A percentile compares a stretch with the other conserved stretches of the same genome.
phyloP scores from a whole-genome alignment of 2,797 vertebrate genomes.

The Siniperca scherzeri region DNA sequence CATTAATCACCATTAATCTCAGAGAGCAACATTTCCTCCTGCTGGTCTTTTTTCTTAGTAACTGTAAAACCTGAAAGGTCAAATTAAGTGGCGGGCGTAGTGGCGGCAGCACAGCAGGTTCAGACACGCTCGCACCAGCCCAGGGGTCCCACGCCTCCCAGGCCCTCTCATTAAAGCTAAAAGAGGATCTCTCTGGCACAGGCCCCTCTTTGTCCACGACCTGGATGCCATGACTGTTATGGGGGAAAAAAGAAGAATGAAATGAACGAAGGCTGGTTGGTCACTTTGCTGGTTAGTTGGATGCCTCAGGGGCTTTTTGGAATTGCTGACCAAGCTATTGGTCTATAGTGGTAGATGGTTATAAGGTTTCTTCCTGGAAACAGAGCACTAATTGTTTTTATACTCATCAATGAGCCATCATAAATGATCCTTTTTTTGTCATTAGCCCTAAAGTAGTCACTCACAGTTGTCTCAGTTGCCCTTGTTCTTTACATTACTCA shows the following conservation, averaged over 20 bases:
- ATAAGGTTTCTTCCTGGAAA: slow-evolving; percentile 60
- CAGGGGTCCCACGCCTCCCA: slow-evolving; percentile 81
- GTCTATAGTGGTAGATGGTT: slow-evolving; percentile 46
- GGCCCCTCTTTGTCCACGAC: slow-evolving; percentile 81
- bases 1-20: slow-evolving; percentile 13
- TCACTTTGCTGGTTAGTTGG: slow-evolving; percentile 68
- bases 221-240: slow-evolving; percentile 79
- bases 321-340: slow-evolving; percentile 64
- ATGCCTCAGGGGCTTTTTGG: slow-evolving; percentile 69
- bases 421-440: slow-evolving; percentile 14
- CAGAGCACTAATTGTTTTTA: slow-evolving; percentile 54
- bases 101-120: slow-evolving; percentile 71
- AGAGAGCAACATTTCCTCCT: slow-evolving; percentile 14
- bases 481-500: slow-evolving; percentile 16
- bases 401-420: slow-evolving; percentile 19
- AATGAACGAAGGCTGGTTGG: slow-evolving; percentile 69
- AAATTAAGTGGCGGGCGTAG: slow-evolving; percentile 52
- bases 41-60: slow-evolving; percentile 9
- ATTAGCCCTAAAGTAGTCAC: neutral
- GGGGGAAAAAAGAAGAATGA: slow-evolving; percentile 67
- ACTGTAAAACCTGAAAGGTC: slow-evolving; percentile 63
- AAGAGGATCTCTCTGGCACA: slow-evolving; percentile 83
- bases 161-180: slow-evolving; percentile 86
- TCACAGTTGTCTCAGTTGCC: neutral
- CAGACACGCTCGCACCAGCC: slow-evolving; percentile 70